These are phyloP conservation scores for Cabera pusaria DNA, from an alignment of 2,888 invertebrate genomes.

Conservation along the genomic window DNA sequence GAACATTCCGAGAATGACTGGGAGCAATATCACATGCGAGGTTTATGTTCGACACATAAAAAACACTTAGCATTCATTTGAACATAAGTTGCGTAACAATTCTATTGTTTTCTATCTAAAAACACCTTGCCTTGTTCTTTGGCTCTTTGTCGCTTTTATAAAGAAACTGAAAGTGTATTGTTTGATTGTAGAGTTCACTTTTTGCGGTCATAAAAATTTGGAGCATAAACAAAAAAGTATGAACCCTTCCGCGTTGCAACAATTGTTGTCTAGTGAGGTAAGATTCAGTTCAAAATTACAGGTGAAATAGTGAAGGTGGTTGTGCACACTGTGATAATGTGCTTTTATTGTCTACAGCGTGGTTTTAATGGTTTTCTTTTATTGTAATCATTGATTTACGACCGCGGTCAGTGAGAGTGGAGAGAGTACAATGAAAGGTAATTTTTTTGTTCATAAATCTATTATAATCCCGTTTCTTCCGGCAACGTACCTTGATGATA, in stretches of 20 bases:
- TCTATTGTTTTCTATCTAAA: slow-evolving; percentile 67
- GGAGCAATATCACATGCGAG: slow-evolving; percentile 36
- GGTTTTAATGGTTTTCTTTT: slow-evolving; percentile 75
- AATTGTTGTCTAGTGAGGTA: slow-evolving; percentile 55
- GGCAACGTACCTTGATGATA: slow-evolving; percentile 10
- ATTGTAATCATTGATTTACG: slow-evolving; percentile 73
- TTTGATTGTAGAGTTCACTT: slow-evolving; percentile 50
- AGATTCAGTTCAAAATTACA: slow-evolving; percentile 72
- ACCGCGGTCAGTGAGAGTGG: slow-evolving; percentile 45
- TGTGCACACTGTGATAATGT: slow-evolving; percentile 67
- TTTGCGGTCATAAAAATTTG: slow-evolving; percentile 75
- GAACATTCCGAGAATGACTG: slow-evolving; percentile 54
- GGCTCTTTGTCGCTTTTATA: slow-evolving; percentile 62
- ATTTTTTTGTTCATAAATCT: slow-evolving; percentile 33
- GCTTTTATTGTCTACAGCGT: slow-evolving; percentile 60
- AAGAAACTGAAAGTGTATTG: slow-evolving; percentile 82
- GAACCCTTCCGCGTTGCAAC: slow-evolving; percentile 73
- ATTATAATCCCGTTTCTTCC: slow-evolving; percentile 14
- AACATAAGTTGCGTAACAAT: slow-evolving; percentile 65
- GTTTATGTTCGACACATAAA: slow-evolving; percentile 33
- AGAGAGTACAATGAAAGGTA: slow-evolving; percentile 49
- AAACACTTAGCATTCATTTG: slow-evolving; percentile 45
- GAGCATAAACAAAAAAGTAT: slow-evolving; percentile 72
- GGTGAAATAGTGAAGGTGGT: slow-evolving; percentile 78
- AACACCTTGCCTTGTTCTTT: slow-evolving; percentile 67